Percentiles rank a stretch among this genome's conserved stretches.
Evolutionary conservation across 2,888 invertebrate species (phyloP).

Genomic region (Phanerotoma sp.): DNA sequence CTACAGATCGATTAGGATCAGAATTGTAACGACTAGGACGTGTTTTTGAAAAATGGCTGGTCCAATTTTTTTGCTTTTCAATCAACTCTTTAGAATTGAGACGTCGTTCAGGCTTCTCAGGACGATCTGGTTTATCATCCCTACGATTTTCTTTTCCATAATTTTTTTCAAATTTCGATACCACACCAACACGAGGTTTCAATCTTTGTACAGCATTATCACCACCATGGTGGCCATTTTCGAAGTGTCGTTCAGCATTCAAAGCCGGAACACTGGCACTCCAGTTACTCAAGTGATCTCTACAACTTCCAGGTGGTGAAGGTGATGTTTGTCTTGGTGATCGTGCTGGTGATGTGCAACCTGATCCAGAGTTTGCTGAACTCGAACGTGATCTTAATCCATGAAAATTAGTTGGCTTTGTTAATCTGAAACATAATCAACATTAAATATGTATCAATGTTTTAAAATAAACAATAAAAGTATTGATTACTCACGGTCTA

Average conservation of each 20-base stretch:
- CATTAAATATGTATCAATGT: constrained; percentile 1
- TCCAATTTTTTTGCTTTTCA: constrained; percentile 91
- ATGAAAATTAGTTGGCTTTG: constrained; percentile 58
- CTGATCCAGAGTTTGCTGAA: constrained; percentile 67
- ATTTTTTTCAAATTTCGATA: constrained; percentile 45
- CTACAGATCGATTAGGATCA: constrained; percentile 66
- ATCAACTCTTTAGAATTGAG: constrained; percentile 83
- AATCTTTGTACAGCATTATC: constrained; percentile 58
- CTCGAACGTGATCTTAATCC: constrained; percentile 66
- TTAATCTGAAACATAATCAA: constrained; percentile 31
- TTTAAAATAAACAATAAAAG: not conserved
- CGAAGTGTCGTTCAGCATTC: constrained; percentile 57
- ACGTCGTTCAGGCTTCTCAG: constrained; percentile 81
- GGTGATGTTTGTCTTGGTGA: constrained; percentile 58
- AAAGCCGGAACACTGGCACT: constrained; percentile 60
- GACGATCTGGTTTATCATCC: constrained; percentile 66
- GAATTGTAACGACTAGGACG: constrained; percentile 66
- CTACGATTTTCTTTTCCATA: constrained; percentile 49
- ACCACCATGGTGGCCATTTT: constrained; percentile 48
- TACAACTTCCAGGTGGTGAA: constrained; percentile 48
- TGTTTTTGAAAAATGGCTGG: constrained; percentile 83
- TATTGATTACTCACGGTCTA: constrained; percentile 45
- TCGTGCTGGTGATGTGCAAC: constrained; percentile 63
- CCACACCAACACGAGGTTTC: constrained; percentile 54
- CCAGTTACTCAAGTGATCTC: constrained; percentile 62